Base-by-base conservation (phyloP, 2,888 invertebrate genomes). In the Stenodema calcarata region DNA sequence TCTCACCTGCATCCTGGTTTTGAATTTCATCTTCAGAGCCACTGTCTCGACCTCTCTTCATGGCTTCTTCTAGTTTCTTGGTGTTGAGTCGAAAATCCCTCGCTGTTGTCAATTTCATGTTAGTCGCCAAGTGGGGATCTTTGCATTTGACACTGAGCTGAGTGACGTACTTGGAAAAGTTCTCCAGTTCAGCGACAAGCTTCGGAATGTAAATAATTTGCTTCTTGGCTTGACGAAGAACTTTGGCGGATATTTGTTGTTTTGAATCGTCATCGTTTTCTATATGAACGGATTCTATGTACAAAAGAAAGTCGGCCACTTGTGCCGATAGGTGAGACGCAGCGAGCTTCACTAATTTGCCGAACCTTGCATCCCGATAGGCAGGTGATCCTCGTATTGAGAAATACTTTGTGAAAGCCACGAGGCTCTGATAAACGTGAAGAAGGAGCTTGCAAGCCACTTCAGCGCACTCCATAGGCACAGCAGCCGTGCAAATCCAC, bases 81-180 rank as follows among this genome's bases (percentile, higher is more conserved):
- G 92, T 92, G 87, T 92, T 92, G 88, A 94, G 93, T 87, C 94
- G 91, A 90, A 94, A 95, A 91, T 94, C 95, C 78, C 95, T 92
- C 0, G 94, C 93, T 0, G 93, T 93, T 12, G 94, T 94, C 89
- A 93, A 91, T 0, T 94, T 94, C 16, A 94, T 90, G 89, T 93
- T 94, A 89, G 92, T 92, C 0, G 90, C 90, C 78, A 92, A 88
- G 12, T 90, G 86, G 14, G 88, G 85, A 87, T 90, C 90, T 89
- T 90, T 90, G 89, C 89, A 90, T 87, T 90, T 90, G 83, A 88
- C 89, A 16, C 89, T 89, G 12, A 90, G 87, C 42, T 89, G 88
- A 16, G 89, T 89, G 12, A 90, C 89, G 27, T 88, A 87, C 83
- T 90, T 90, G 11, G 89, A 88, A 90, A 94, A 95, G 89, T 93